Evolutionary conservation across 2,888 invertebrate genomes (phyloP), one percentile per base, ranked within the genome.

Genomic region (Cryptocephalus moraei): DNA sequence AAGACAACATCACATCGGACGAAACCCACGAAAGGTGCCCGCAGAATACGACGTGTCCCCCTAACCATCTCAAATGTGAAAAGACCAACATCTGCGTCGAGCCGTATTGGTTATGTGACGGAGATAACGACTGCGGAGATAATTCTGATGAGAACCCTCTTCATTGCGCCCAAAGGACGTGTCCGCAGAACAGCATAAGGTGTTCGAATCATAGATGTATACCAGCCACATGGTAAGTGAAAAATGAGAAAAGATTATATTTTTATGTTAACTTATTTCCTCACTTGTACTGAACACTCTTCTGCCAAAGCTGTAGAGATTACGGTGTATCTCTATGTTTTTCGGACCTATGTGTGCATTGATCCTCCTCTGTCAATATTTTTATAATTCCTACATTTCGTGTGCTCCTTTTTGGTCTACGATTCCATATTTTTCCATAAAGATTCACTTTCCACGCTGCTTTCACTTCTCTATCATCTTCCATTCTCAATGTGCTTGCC

Each of bases 21-120:
- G 93, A 94, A 69, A 90, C 89, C 0, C 86, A 89, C 60, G 90
- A 90, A 53, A 79, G 86, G 11, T 93, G 93, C 61, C 89, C 90
- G 0, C 77, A 78, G 48, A 93, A 91, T 64, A 86, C 86, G 0
- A 94, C 92, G 0, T 96, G 95, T 60, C 90, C 91, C 0, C 73
- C 82, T 0, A 90, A 91, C 67, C 90, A 95, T 64, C 78, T 93
- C 38, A 92, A 93, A 67, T 95, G 94, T 65, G 88, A 90, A 60
- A 89, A 88, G 58, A 94, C 94, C 0, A 94, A 93, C 62, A 92
- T 95, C 55, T 97, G 97, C 66, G 94, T 97, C 0, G 96, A 97
- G 65, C 92, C 92, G 0, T 94, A 94, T 65, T 94, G 94, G 91
- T 77, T 97, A 0, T 99, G 99, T 69, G 95, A 97, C 68, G 94